These are phyloP conservation scores for Seriola quinqueradiata DNA, from an alignment of 2,113 vertebrate genomes.

Conservation along the genomic window DNA sequence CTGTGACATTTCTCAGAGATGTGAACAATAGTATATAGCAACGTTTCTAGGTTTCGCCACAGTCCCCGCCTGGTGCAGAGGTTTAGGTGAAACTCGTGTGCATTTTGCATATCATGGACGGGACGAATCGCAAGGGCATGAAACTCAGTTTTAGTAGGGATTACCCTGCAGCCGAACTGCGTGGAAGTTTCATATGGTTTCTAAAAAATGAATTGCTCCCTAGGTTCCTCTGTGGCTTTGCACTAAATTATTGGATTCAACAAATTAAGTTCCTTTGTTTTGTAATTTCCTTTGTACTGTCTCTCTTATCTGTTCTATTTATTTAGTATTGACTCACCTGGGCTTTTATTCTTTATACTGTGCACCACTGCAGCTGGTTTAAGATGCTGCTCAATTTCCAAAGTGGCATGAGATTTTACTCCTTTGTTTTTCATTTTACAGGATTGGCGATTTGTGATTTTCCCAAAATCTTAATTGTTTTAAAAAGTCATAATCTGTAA, in stretches of 20 bases:
- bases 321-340: neutral
- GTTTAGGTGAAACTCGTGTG: constrained; percentile 7
- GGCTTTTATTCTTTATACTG: neutral
- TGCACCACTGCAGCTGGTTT: neutral
- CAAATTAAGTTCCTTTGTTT: neutral
- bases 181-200: neutral
- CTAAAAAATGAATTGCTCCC: neutral
- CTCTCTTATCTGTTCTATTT: neutral
- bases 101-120: neutral
- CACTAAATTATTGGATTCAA: neutral
- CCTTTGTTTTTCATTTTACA: neutral
- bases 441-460: too few species aligned
- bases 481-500: neutral
- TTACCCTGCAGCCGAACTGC: neutral
- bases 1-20: constrained; percentile 57
- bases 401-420: neutral
- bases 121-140: neutral
- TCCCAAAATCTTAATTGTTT: neutral
- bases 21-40: constrained; percentile 19
- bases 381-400: too few species aligned
- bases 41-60: constrained; percentile 3
- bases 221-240: neutral
- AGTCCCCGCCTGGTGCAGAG: neutral
- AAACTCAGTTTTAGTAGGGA: neutral
- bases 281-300: neutral